Base-by-base conservation (phyloP, 2,797 vertebrate species). In the Rhynchonycteris naso region DNA sequence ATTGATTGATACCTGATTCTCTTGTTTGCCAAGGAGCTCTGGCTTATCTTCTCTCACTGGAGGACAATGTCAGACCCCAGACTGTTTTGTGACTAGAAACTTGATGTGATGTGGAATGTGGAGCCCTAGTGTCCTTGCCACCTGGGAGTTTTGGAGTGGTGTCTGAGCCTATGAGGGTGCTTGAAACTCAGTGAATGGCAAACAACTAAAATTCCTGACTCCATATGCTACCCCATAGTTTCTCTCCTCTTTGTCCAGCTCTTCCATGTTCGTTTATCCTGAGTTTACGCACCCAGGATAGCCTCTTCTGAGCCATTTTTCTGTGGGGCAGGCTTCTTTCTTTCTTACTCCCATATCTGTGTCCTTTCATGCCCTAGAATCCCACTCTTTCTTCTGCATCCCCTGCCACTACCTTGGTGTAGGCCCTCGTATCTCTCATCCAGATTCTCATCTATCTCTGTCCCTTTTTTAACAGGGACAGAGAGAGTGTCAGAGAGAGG, bases 191-290 rank as follows among this genome's bases (percentile, higher is more conserved):
- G 54, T 35, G 28, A 69, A 1, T 93, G 72, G 43, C 47, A 90
- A 68, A 88, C 59, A 93, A 56, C 88, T 54, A 22, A 92, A 95
- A 91, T 66, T 22, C 24, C 19, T 88, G 12, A 74, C 43, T 85
- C 13, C 15, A 43, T 7, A 79, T 15, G 4, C 75, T 18, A 52
- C 69, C 24, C 33, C 14, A 26, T 66, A 78, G 63, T 76, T 80
- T 97, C 24, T 88, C 19, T 92, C n/a, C 58, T 81, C 30, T 89
- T 89, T 86, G n/a, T 89, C 19, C 19, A 95, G 9, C 54, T 83
- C 38, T 21, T 96, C 68, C 22, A 4, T 79, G 52, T 81, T 63
- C 47, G 47, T 93, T 94, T 38, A n/a, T 91, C 21, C n/a, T 84
- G 43, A 72, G 14, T 88, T 88, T 90, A 74, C 69, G 47, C 63